Evolutionary conservation across 2,797 vertebrate genomes (phyloP).

Genomic region (Pelobates cultripes): DNA sequence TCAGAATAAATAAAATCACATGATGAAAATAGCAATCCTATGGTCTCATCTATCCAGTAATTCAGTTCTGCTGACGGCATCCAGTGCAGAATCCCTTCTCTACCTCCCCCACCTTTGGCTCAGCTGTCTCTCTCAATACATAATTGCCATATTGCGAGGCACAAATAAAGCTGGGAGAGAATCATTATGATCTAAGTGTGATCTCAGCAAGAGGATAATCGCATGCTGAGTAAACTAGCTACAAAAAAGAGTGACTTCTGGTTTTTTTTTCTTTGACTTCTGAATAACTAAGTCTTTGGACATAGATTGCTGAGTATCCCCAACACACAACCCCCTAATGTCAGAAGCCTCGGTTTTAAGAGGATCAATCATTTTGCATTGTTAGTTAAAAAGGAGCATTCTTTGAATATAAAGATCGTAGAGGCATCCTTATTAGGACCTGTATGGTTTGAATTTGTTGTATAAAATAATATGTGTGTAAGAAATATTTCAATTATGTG

Average conservation of each 20-base stretch:
- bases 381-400: not conserved
- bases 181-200: slow-evolving; percentile 19
- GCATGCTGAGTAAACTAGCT: slow-evolving; percentile 14
- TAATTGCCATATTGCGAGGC: slow-evolving; percentile 7
- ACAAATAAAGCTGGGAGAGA: not conserved
- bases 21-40: slow-evolving; percentile 2
- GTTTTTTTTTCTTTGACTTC: not conserved
- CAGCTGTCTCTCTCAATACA: not conserved
- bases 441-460: no score
- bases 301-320: not conserved
- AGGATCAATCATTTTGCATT: not conserved
- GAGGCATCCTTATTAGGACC: no score
- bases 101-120: slow-evolving; percentile 14
- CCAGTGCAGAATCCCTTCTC: not conserved
- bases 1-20: not conserved
- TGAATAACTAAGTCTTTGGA: not conserved
- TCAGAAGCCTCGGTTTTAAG: not conserved
- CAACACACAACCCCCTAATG: not conserved
- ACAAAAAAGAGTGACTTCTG: not conserved
- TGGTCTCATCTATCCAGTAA: not conserved
- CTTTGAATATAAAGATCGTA: not conserved
- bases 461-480: no score
- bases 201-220: slow-evolving; percentile 32
- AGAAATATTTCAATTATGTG: no score
- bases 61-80: not conserved